Evolutionary conservation across 2,797 vertebrate species (phyloP).

Genomic region (Rhinophrynus dorsalis): DNA sequence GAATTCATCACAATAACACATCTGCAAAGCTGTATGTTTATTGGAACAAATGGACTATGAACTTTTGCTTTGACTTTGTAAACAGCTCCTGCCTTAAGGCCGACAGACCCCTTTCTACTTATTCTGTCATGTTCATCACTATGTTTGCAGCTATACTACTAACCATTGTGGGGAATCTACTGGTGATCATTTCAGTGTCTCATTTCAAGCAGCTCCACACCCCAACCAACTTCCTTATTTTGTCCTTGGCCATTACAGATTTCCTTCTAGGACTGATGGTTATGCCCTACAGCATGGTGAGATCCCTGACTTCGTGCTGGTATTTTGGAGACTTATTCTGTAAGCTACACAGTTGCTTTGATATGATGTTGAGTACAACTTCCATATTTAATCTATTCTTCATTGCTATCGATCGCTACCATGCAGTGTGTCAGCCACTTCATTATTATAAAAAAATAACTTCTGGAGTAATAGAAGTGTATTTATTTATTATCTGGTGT

Average conservation of each 20-base stretch:
- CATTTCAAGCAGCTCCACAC: slow-evolving; percentile 56
- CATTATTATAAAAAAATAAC: slow-evolving; percentile 52
- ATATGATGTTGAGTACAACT: slow-evolving; percentile 48
- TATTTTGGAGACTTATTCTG: slow-evolving; percentile 51
- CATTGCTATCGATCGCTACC: slow-evolving; percentile 52
- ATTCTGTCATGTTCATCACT: background rate
- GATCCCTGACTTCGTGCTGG: slow-evolving; percentile 53
- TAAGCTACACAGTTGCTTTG: slow-evolving; percentile 49
- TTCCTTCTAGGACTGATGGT: slow-evolving; percentile 51
- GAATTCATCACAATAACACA: too few species aligned
- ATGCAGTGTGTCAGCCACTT: slow-evolving; percentile 46
- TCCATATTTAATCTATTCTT: slow-evolving; percentile 58
- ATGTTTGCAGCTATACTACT: background rate
- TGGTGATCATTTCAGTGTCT: slow-evolving; percentile 47
- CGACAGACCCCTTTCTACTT: background rate
- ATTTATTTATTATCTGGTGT: slow-evolving; percentile 50
- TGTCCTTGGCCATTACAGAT: slow-evolving; percentile 50
- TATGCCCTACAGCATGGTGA: slow-evolving; percentile 54
- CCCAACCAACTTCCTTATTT: slow-evolving; percentile 57
- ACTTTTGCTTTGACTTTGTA: slow-evolving; percentile 47
- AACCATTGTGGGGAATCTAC: slow-evolving; percentile 42
- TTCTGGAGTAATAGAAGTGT: slow-evolving; percentile 13
- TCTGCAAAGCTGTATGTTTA: too few species aligned
- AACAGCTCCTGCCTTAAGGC: slow-evolving; percentile 50
- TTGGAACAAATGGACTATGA: too few species aligned